These are phyloP conservation scores for Drosophila longiperda DNA, from an alignment of 2,888 invertebrate species.

Conservation along the genomic window DNA sequence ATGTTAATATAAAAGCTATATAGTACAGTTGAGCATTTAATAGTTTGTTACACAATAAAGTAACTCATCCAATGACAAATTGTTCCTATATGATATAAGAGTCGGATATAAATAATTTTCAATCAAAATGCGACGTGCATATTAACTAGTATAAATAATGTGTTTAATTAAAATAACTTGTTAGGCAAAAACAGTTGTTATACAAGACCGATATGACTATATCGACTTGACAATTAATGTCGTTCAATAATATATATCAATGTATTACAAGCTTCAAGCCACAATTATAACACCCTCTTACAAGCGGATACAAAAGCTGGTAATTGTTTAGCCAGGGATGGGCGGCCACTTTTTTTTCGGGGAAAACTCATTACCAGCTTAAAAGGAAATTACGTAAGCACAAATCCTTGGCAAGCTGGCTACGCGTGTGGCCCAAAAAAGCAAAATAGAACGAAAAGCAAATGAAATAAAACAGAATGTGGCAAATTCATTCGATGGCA, in stretches of 20 bases:
- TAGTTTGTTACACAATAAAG: not conserved
- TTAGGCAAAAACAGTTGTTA: not conserved
- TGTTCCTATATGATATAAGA: not conserved
- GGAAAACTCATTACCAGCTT: conserved; percentile 41
- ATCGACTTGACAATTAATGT: not conserved
- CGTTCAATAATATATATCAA: not conserved
- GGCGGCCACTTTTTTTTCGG: conserved; percentile 7
- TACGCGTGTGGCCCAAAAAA: conserved; percentile 51
- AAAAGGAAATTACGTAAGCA: conserved; percentile 48
- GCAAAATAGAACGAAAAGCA: not conserved
- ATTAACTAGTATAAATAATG: not conserved
- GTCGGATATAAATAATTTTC: not conserved
- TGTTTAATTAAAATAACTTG: not conserved
- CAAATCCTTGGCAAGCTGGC: conserved; percentile 26
- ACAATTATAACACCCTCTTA: not conserved
- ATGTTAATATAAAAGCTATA: not conserved
- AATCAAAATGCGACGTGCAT: not conserved
- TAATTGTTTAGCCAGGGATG: conserved; percentile 46
- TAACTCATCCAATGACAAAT: not conserved
- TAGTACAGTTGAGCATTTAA: not conserved
- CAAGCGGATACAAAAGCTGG: not conserved
- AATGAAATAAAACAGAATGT: conserved; percentile 22
- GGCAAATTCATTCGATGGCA: conserved; percentile 29
- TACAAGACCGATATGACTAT: too few relatives aligned
- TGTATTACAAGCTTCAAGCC: not conserved